These are phyloP conservation scores for Coilia nasus DNA, from an alignment of 2,797 vertebrate genomes.

Conservation along the genomic window DNA sequence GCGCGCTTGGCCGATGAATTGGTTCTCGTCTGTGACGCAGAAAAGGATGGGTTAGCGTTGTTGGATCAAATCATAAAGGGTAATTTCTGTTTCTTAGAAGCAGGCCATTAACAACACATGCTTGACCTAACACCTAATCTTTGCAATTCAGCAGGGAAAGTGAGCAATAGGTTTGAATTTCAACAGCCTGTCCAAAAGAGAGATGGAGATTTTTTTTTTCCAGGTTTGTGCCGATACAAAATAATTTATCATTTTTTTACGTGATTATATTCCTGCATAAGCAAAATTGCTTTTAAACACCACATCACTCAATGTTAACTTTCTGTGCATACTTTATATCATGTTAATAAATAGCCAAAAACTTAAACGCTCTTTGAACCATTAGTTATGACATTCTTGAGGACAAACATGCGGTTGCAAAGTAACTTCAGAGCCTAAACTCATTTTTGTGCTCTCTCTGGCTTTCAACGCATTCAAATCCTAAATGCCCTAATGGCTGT, in stretches of 20 bases:
- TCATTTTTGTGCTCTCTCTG: not conserved
- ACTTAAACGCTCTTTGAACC: not conserved
- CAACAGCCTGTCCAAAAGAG: not conserved
- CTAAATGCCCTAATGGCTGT: not conserved
- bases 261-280: not conserved
- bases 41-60: conserved; percentile 18
- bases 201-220: conserved; percentile 15
- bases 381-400: conserved; percentile 19
- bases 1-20: conserved; percentile 15
- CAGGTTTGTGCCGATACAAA: not conserved
- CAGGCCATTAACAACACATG: conserved; percentile 27
- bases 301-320: not conserved
- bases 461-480: conserved; percentile 17
- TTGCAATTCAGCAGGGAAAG: conserved; percentile 33
- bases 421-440: not conserved
- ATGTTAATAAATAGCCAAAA: conserved; percentile 18
- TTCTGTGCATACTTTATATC: conserved; percentile 7
- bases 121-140: conserved; percentile 42
- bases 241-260: not conserved
- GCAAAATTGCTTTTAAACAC: conserved; percentile 1
- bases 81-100: conserved; percentile 38
- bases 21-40: not conserved
- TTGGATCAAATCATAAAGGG: conserved; percentile 13
- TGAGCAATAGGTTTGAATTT: conserved; percentile 36
- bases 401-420: not conserved